Evolutionary conservation across 2,888 invertebrate genomes (phyloP), one percentile per base, ranked within the genome.

Genomic region (Cloeon dipterum): DNA sequence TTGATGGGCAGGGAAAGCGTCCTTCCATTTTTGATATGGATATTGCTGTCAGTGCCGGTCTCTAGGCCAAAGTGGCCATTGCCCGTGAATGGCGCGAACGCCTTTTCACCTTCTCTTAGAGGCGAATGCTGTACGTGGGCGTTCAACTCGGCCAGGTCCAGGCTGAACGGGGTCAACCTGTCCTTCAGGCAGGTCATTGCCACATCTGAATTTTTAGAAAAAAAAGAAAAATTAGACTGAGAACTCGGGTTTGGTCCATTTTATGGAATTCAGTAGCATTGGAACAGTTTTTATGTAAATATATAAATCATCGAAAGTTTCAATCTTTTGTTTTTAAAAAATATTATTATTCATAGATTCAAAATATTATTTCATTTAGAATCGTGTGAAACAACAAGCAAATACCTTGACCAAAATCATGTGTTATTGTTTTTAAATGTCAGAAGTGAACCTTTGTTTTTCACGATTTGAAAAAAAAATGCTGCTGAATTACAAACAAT

Each of bases 31-130:
- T 73, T 74, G 20, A 81, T 68, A 49, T 73, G 72, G 17, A 81
- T 49, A 44, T 66, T 61, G 4, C 72, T 63, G 46, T 73, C 68
- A 35, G 67, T 62, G 35, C 68, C 61, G 29, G 77, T 55, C 26
- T 70, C 62, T 26, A 76, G 46, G 0, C 76, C 79, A 41, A 79
- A 57, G 40, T 70, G 58, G 2, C 81, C 81, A 55, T 81, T 81
- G 10, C 79, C 81, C 40, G 74, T 63, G 48, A 75, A 78, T 46
- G 77, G 75, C 52, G 76, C 62, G 47, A 69, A 74, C 43, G 65
- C 61, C 32, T 65, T 63, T 45, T 69, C 68, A 13, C 61, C 58
- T 3, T 62, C 55, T 25, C 61, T 46, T 4, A 66, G 61, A 25
- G 58, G 55, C 38, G 65, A 59, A 47, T 73, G 70, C 41, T 69